phyloP scores from a whole-genome alignment of 2,113 vertebrate species.

The Scomber japonicus region DNA sequence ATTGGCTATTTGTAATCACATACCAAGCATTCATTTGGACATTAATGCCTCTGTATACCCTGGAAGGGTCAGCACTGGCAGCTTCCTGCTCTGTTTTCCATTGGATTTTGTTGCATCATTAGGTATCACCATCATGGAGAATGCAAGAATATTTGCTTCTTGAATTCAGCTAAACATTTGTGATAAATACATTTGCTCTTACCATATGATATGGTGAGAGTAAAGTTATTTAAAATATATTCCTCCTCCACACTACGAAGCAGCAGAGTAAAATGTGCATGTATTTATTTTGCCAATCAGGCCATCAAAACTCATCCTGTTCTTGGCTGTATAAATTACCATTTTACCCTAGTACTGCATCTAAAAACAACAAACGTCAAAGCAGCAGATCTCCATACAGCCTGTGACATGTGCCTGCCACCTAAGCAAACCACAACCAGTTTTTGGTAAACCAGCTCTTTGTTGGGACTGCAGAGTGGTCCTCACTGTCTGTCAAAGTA shows the following conservation, averaged over 20 bases:
- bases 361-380: too few species aligned
- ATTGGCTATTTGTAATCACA: slow-evolving; percentile 3
- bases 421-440: not conserved
- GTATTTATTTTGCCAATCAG: not conserved
- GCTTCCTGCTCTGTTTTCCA: not conserved
- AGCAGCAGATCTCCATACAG: not conserved
- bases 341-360: too few species aligned
- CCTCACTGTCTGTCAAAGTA: not conserved
- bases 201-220: not conserved
- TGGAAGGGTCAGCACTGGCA: not conserved
- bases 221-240: not conserved
- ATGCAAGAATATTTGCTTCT: not conserved
- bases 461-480: not conserved
- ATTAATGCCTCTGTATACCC: slow-evolving; percentile 7
- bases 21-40: slow-evolving; percentile 15
- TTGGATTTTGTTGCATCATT: slow-evolving; percentile 6
- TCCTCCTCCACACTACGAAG: not conserved
- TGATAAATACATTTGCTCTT: not conserved
- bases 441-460: not conserved
- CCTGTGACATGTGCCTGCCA: not conserved
- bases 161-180: not conserved
- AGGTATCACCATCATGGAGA: not conserved
- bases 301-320: too few species aligned
- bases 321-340: too few species aligned
- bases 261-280: not conserved